Conservation (phyloP, 1,140 invertebrate species). For the Drosophila nikananu region DNA sequence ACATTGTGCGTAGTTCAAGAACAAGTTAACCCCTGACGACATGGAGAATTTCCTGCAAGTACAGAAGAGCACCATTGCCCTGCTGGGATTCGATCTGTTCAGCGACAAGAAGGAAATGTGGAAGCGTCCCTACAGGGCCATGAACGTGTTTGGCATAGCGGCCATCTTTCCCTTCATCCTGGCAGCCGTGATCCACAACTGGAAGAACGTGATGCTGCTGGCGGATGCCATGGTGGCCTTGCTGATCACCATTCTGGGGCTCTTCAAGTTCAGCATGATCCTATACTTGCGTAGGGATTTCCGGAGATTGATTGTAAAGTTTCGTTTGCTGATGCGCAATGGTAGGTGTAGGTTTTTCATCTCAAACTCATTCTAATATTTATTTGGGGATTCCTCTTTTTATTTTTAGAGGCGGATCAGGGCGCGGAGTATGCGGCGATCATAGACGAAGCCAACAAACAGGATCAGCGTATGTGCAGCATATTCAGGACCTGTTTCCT, state of each 20-base stretch:
- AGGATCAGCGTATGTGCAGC: slow-evolving; percentile 45
- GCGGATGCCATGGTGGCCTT: slow-evolving; percentile 47
- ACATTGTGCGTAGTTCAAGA: not conserved
- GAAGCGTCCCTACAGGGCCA: slow-evolving; percentile 36
- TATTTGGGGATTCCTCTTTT: not conserved
- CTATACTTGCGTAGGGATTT: slow-evolving; percentile 38
- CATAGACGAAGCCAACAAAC: slow-evolving; percentile 22
- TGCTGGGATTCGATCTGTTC: slow-evolving; percentile 38
- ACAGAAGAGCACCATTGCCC: slow-evolving; percentile 30
- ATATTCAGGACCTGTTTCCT: slow-evolving; percentile 50
- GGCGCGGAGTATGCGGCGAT: slow-evolving; percentile 16
- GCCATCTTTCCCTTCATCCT: slow-evolving; percentile 46
- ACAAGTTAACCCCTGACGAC: not conserved
- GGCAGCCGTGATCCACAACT: slow-evolving; percentile 33
- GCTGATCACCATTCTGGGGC: slow-evolving; percentile 39
- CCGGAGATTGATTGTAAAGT: slow-evolving; percentile 11
- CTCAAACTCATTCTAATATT: not conserved
- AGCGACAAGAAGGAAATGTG: slow-evolving; percentile 33
- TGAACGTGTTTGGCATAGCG: slow-evolving; percentile 26
- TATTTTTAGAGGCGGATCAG: slow-evolving; percentile 25
- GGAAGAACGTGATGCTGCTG: slow-evolving; percentile 32
- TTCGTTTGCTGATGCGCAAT: slow-evolving; percentile 22
- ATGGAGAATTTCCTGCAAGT: slow-evolving; percentile 36
- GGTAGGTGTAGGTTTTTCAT: slow-evolving; percentile 1
- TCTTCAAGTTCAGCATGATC: slow-evolving; percentile 55